Conservation (phyloP, 2,888 invertebrate genomes). For the Oxyscelio sp. region DNA sequence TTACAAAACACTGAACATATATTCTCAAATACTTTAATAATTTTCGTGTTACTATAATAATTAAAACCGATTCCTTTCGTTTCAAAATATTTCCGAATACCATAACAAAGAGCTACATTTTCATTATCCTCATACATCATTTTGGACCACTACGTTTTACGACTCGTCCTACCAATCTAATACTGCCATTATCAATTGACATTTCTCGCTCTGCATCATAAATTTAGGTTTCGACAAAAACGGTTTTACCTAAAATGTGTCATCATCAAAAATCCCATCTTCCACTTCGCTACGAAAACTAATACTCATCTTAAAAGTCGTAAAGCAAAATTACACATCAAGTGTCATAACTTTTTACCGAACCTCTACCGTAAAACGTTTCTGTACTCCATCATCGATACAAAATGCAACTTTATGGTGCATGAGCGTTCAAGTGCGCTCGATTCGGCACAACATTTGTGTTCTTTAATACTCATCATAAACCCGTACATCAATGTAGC, state of each 20-base stretch:
- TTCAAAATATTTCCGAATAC: conserved; percentile 6
- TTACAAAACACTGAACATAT: too few species aligned
- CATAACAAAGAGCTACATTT: conserved; percentile 22
- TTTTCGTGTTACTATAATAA: too few species aligned
- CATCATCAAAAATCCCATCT: too few species aligned
- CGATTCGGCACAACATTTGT: conserved; percentile 43
- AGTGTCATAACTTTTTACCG: conserved; percentile 55
- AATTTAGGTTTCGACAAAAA: conserved; percentile 32
- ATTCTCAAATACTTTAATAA: too few species aligned
- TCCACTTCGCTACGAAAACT: conserved; percentile 20
- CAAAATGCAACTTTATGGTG: conserved; percentile 49
- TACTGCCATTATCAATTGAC: conserved; percentile 35
- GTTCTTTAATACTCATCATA: conserved; percentile 40
- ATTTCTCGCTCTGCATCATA: conserved; percentile 43
- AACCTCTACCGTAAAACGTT: conserved; percentile 28
- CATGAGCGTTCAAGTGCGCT: conserved; percentile 29
- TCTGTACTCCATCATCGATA: conserved; percentile 46
- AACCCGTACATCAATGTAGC: conserved; percentile 50
- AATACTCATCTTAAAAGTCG: conserved; percentile 20
- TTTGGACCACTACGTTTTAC: conserved; percentile 39
- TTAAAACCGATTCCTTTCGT: too few species aligned
- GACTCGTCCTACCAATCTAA: conserved; percentile 27
- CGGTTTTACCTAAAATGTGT: neutral
- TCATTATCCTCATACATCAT: conserved; percentile 24
- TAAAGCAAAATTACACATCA: conserved; percentile 46